Base-by-base conservation (phyloP, 1,140 invertebrate species). In the Drosophila paulistorum region DNA sequence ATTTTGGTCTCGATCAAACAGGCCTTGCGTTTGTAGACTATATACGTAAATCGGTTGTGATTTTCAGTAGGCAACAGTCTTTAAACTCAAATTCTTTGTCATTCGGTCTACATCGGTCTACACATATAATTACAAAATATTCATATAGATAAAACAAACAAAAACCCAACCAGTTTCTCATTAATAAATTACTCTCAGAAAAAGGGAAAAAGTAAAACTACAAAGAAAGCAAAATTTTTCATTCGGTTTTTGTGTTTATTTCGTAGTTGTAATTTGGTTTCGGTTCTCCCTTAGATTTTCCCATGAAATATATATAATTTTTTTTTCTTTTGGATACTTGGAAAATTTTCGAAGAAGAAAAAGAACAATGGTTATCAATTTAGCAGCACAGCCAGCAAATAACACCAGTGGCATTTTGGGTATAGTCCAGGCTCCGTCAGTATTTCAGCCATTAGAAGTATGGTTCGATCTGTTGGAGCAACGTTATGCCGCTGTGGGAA, bases 381-480 rank as follows among this genome's bases (percentile, higher is more conserved):
- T 58, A 17, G 23, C 23, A 35, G 26, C 55, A 17, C 26, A 35
- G 9, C 55, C 55, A 35, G 14, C 30, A 35, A 35, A 58, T 17
- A 17, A 30, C 55, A 35, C 2, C n/a, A 3, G 14, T 20, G 55
- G 55, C 1, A 33, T 58, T 17, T 35, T 58, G n/a, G 30, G 13
- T 4, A 30, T 58, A 10, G 55, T 58, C 3, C 55, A 58, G 30
- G 55, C 55, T n/a, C 55, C 55, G 7, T 7, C 6, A 7, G 33
- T 58, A 2, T 58, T 58, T n/a, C 55, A 58, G 0, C 55, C 55
- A 4, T 35, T 58, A 30, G 55, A 58, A 17, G 11, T 17, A 0
- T 58, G 55, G 55, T 58, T 58, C 33, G 30, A 14, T 10, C n/a
- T 58, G 4, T 6, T 58, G 55, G 55, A 58, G 14, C 55, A 58